Conservation (phyloP, 2,797 vertebrate genomes). For the Poecilia velifera region DNA sequence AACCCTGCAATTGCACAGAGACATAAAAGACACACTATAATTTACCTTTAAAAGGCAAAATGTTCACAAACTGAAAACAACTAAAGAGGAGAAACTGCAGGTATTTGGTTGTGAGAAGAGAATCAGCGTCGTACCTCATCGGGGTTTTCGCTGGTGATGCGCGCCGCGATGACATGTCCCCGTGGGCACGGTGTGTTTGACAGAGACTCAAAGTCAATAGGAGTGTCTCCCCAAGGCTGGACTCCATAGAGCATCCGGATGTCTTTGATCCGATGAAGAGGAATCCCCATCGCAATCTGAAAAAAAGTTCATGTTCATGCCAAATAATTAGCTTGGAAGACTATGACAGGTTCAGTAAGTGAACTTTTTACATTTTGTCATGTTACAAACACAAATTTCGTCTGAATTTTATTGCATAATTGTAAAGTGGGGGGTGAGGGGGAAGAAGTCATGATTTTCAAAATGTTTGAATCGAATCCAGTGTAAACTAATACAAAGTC, state of each 20-base stretch:
- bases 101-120: not conserved
- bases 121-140: constrained; percentile 87
- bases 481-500: not conserved
- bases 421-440: not conserved
- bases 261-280: constrained; percentile 91
- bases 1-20: constrained; percentile 83
- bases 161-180: constrained; percentile 96
- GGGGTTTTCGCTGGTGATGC: constrained; percentile 99
- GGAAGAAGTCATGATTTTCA: no score
- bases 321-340: not conserved
- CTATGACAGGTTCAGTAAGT: not conserved
- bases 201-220: constrained; percentile 93
- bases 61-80: not conserved
- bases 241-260: constrained; percentile 82
- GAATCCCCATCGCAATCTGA: constrained; percentile 96
- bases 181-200: constrained; percentile 90
- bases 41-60: not conserved
- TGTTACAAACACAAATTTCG: not conserved
- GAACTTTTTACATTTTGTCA: not conserved
- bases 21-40: not conserved
- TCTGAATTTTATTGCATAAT: not conserved
- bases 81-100: not conserved
- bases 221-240: constrained; percentile 91
- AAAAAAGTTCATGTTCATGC: not conserved
- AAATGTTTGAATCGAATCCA: not conserved